phyloP scores from a whole-genome alignment of 2,113 vertebrate genomes.

The Edolisoma coerulescens region DNA sequence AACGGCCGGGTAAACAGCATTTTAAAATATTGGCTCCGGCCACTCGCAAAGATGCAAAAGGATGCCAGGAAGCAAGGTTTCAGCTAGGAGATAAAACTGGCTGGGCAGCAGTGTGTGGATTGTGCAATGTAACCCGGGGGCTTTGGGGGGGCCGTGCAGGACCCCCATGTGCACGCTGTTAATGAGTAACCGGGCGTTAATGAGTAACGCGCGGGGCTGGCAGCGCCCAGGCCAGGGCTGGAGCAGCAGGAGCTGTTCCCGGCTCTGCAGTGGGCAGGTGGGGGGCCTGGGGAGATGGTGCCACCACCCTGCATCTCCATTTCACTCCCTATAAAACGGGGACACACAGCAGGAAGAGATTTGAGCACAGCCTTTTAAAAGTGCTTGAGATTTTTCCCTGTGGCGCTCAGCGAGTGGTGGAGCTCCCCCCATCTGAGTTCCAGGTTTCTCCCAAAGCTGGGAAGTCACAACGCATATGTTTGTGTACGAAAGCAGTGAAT shows the following conservation, averaged over 20 bases:
- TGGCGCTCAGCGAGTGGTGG: rapidly evolving
- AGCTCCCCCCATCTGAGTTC: neutral
- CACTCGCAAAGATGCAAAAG: neutral
- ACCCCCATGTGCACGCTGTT: neutral
- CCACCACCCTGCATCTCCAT: rapidly evolving
- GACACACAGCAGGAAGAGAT: rapidly evolving
- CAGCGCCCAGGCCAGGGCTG: neutral
- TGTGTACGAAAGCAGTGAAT: neutral
- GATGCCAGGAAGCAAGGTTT: neutral
- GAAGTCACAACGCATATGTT: rapidly evolving
- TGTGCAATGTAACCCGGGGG: neutral
- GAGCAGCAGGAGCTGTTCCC: neutral
- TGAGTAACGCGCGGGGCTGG: neutral
- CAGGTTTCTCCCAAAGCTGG: neutral
- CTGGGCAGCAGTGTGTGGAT: neutral
- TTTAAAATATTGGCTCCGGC: neutral
- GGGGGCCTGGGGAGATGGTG: neutral
- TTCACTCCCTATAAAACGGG: neutral
- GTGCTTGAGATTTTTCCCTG: neutral
- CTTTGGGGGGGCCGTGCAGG: neutral
- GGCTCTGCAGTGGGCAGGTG: rapidly evolving
- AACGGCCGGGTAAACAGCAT: neutral
- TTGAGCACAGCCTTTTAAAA: neutral
- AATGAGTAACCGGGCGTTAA: neutral
- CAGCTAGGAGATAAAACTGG: neutral